Conservation (phyloP, 2,797 vertebrate species). For the Distichodus sexfasciatus region DNA sequence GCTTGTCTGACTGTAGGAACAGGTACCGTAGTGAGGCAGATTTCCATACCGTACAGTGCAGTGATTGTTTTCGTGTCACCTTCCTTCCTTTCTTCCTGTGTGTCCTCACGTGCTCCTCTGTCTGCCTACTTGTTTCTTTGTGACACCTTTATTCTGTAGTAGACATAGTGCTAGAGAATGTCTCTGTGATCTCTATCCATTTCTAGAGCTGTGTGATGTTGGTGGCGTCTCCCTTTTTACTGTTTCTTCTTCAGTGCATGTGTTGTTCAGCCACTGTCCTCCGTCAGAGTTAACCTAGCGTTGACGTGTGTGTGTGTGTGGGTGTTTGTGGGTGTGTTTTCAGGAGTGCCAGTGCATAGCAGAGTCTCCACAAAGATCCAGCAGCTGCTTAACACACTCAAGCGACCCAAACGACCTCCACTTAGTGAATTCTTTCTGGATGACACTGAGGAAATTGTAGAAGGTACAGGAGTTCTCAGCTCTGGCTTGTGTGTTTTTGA, state of each 20-base stretch:
- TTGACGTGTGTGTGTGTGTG: slow-evolving; percentile 38
- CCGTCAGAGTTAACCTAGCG: neutral
- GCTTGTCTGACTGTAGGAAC: slow-evolving; percentile 71
- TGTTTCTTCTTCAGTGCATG: slow-evolving; percentile 3
- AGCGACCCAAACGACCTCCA: slow-evolving; percentile 94
- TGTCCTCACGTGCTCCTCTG: too few relatives aligned
- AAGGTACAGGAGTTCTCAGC: slow-evolving; percentile 74
- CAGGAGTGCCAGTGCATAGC: slow-evolving; percentile 94
- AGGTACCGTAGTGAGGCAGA: slow-evolving; percentile 68
- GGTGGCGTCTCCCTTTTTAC: neutral
- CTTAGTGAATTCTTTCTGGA: slow-evolving; percentile 97
- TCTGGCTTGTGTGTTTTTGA: too few relatives aligned
- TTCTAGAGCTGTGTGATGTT: neutral
- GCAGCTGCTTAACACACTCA: slow-evolving; percentile 95
- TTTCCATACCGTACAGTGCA: slow-evolving; percentile 35
- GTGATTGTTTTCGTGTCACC: slow-evolving; percentile 57
- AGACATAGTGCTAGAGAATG: too few relatives aligned
- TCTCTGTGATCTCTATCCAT: neutral
- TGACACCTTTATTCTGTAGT: slow-evolving; percentile 2
- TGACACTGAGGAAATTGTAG: slow-evolving; percentile 96
- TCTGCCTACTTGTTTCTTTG: slow-evolving; percentile 13
- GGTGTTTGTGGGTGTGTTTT: slow-evolving; percentile 48
- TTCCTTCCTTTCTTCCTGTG: slow-evolving; percentile 50
- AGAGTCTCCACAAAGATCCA: slow-evolving; percentile 98
- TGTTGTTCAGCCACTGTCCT: neutral